Conservation (phyloP, 2,113 vertebrate species). For the Chaenocephalus aceratus region DNA sequence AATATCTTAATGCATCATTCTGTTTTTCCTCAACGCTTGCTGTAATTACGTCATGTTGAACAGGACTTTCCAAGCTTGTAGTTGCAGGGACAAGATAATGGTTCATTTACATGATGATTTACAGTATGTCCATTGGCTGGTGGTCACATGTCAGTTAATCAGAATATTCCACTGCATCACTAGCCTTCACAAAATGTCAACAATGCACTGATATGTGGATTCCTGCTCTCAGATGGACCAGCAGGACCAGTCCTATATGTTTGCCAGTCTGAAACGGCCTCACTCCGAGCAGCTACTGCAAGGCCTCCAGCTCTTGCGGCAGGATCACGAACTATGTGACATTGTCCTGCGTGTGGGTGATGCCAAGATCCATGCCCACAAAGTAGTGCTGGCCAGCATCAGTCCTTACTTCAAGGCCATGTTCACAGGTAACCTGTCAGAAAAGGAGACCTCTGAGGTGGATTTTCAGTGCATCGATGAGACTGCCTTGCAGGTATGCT, state of each 20-base stretch:
- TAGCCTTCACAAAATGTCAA: slow-evolving; percentile 10
- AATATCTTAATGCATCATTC: slow-evolving; percentile 7
- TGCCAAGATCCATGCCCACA: slow-evolving; percentile 97
- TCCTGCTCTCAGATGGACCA: slow-evolving; percentile 91
- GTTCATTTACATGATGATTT: slow-evolving; percentile 1
- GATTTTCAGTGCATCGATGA: slow-evolving; percentile 97
- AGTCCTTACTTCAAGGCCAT: slow-evolving; percentile 99
- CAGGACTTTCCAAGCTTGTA: background rate
- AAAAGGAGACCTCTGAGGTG: slow-evolving; percentile 96
- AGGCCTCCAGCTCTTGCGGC: slow-evolving; percentile 96
- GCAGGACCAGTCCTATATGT: slow-evolving; percentile 94
- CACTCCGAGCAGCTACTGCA: slow-evolving; percentile 98
- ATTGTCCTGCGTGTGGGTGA: slow-evolving; percentile 95
- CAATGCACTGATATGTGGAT: slow-evolving; percentile 35
- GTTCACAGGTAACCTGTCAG: slow-evolving; percentile 97
- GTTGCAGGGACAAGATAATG: background rate
- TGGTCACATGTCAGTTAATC: background rate
- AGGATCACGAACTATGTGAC: slow-evolving; percentile 97
- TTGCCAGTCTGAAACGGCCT: slow-evolving; percentile 95
- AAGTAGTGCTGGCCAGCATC: slow-evolving; percentile 97
- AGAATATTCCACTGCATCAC: background rate
- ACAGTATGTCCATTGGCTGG: background rate
- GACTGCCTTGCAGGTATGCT: slow-evolving; percentile 90
- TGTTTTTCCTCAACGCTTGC: slow-evolving; percentile 1
- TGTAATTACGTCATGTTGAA: slow-evolving; percentile 29